Percentiles rank a stretch among this genome's conserved stretches.
These are phyloP conservation scores for Myrmophylax atrothorax DNA, from an alignment of 2,113 vertebrate genomes.

Conservation along the genomic window DNA sequence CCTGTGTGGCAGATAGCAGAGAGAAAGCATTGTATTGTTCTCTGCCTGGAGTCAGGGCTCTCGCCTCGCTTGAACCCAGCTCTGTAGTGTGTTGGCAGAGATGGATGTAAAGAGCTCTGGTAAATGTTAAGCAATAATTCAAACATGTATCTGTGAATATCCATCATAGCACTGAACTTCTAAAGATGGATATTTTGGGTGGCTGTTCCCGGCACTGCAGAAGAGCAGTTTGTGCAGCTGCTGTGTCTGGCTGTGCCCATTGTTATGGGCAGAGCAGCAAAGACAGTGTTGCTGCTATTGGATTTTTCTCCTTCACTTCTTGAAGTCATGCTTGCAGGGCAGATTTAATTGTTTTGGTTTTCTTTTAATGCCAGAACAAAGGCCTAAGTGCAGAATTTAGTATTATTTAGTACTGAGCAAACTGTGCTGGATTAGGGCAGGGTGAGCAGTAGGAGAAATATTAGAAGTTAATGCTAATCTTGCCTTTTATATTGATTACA, in stretches of 20 bases:
- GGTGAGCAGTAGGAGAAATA: neutral
- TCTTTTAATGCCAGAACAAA: neutral
- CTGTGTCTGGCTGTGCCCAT: neutral
- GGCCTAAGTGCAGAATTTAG: neutral
- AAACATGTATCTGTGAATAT: fast-evolving
- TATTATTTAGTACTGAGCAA: neutral
- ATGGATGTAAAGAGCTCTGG: neutral
- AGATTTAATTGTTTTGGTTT: no score
- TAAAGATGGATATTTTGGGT: neutral
- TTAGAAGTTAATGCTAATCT: neutral
- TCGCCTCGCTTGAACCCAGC: neutral
- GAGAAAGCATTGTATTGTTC: neutral
- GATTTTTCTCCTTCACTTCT: neutral
- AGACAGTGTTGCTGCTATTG: neutral
- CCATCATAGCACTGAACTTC: neutral
- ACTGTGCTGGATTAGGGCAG: neutral
- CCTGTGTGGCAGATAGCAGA: neutral
- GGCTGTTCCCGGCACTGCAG: neutral
- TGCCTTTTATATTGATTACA: neutral
- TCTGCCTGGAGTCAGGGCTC: neutral
- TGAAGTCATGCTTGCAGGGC: neutral
- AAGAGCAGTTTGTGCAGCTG: neutral
- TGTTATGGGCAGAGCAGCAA: neutral
- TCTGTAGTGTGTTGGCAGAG: no score
- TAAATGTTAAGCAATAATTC: neutral